Evolutionary conservation across 37 sponge, comb jelly and placozoan genomes (phyloP), one percentile per base, ranked within the genome.

Genomic region (Geodia barretti): DNA sequence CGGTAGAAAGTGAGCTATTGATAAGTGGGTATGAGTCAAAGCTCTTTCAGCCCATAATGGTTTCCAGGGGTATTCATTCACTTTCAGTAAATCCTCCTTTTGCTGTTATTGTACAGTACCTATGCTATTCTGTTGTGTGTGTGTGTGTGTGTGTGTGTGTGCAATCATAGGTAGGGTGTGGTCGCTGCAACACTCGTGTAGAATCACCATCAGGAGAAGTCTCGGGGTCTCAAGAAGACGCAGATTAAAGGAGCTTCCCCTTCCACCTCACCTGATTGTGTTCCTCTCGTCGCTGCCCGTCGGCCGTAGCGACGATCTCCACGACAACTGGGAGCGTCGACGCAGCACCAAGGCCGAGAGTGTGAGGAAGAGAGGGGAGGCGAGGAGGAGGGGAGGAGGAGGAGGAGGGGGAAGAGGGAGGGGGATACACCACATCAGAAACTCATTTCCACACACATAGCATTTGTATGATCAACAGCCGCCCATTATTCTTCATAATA

Each of bases 221-320:
- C 77, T 92, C 47, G 89, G 93, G 4, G 83, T 83, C 35, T 30
- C 79, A 1, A 84, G 69, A 23, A 76, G 93, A 30, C 69, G 85
- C 26, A 68, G 93, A 61, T 81, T 92, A 11, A 92, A 88, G 70
- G 93, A 92, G 75, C 89, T 92, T 0, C 89, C 93, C 19, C 68
- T 92, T n/a, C 93, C 93, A 17, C 85, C 64, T 11, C 93, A 92
- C 47, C 61, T 92, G 0, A 34, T 88, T 29, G 73, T 86, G 21
- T 92, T 61, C 70, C 78, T 92, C 26, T 77, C 61, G 59, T 68
- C 81, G 1, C 83, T 92, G 19, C 93, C 93, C 4, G 61, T 92
- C 3, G 64, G 82, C 14, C 42, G 59, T 64, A 80, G 84, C 34
- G 69, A 80, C 0, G 33, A 70, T 14, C 82, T 92, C 17, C 85